These are phyloP conservation scores for Ecliptopera silaceata DNA, from an alignment of 2,888 invertebrate genomes.

Conservation along the genomic window DNA sequence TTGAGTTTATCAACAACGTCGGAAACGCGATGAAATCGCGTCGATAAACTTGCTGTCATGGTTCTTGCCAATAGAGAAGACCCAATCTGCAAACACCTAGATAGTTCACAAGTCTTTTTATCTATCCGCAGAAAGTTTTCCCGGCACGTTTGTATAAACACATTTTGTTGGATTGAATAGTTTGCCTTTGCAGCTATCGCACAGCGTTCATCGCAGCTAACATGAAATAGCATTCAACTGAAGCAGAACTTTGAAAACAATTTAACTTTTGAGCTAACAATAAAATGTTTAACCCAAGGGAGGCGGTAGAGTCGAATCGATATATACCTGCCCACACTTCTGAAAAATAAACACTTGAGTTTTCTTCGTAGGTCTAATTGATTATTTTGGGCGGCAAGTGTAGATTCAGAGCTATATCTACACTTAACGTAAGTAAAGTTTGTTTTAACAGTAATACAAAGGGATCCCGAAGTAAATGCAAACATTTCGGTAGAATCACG, in stretches of 20 bases:
- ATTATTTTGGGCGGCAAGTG: neutral
- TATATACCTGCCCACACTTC: neutral
- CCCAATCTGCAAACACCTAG: constrained; percentile 40
- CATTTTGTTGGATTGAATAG: constrained; percentile 25
- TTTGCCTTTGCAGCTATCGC: constrained; percentile 20
- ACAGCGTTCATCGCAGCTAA: constrained; percentile 11
- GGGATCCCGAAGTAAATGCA: neutral
- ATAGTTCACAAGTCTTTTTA: constrained; percentile 21
- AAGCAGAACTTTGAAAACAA: constrained; percentile 22
- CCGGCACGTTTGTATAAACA: constrained; percentile 17
- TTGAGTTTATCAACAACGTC: constrained; percentile 52
- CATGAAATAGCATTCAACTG: constrained; percentile 18
- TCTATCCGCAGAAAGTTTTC: constrained; percentile 20
- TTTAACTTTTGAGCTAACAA: constrained; percentile 19
- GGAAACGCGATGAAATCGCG: constrained; percentile 52
- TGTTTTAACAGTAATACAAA: neutral
- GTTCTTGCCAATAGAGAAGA: constrained; percentile 42
- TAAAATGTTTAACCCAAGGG: neutral
- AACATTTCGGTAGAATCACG: neutral
- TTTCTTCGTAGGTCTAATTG: neutral
- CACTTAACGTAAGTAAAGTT: neutral
- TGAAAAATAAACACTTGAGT: neutral
- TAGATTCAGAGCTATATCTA: neutral
- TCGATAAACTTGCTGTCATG: constrained; percentile 50
- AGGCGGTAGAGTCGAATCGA: neutral